phyloP scores from a whole-genome alignment of 2,113 vertebrate genomes.

The Ammodytes dubius region DNA sequence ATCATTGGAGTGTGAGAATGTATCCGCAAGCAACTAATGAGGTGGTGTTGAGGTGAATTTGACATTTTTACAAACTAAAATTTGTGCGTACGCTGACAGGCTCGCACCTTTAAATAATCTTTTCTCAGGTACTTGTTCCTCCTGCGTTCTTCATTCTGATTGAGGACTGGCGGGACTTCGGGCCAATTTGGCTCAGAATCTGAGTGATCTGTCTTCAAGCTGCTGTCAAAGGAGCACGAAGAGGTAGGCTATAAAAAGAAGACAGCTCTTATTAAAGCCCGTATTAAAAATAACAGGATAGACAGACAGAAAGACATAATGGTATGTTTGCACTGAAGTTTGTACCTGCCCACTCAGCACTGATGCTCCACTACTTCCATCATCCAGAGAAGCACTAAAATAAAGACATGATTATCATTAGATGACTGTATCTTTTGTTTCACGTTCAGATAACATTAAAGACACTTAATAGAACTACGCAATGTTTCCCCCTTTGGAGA shows the following conservation, averaged over 20 bases:
- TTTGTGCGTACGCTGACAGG: no score
- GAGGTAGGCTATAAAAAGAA: constrained; percentile 76
- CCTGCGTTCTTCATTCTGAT: constrained; percentile 94
- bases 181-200: constrained; percentile 91
- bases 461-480: not conserved
- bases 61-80: not conserved
- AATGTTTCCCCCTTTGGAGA: not conserved
- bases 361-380: constrained; percentile 89
- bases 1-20: not conserved
- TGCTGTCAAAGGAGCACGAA: constrained; percentile 85
- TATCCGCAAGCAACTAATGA: not conserved
- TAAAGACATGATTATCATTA: constrained; percentile 30
- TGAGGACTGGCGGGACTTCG: constrained; percentile 90
- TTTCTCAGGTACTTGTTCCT: constrained; percentile 95
- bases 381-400: constrained; percentile 90
- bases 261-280: not conserved
- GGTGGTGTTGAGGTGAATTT: not conserved
- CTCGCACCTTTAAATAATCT: constrained; percentile 94
- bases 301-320: not conserved
- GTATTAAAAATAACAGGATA: not conserved
- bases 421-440: not conserved
- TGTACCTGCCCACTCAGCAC: constrained; percentile 90
- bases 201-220: constrained; percentile 85
- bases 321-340: not conserved
- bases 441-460: not conserved